Base-by-base conservation (phyloP, 2,113 vertebrate genomes). In the Forbesichthys agassizii region DNA sequence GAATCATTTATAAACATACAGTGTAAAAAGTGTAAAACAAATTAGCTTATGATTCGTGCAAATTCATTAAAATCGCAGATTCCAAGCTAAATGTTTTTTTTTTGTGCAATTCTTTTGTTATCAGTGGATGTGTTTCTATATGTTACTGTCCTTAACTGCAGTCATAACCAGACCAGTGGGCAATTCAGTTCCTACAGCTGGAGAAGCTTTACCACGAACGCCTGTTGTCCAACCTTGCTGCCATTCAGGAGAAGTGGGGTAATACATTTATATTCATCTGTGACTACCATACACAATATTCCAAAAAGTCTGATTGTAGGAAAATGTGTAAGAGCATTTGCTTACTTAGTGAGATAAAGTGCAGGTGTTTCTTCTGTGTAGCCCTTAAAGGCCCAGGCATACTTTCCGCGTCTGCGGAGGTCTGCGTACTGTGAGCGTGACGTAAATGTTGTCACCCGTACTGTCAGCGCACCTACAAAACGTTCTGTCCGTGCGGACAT, bases 181-280 rank as follows among this genome's bases (percentile, higher is more conserved):
- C 96, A 13, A 92, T 98, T 80, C 94, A 95, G 74, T 97, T 99
- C 84, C 93, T 99, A 64, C 94, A 95, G 77, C 92, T 99, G 59
- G 98, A 99, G 90, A 93, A 92, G 58, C 74, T 97, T 3, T 99
- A 99, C 84, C 96, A 98, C 16, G 92, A 99, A 64, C 94, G 95
- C 27, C 84, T 99, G 61, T 94, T 99, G 48, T 92, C 93, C 79
- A 99, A 99, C 90, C 93, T 99, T 49, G 90, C 93, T 53, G 81
- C 92, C 67, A 92, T 99, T 87, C 95, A 98, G 83, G 93, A 97
- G 6, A 92, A 94, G 66, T 99, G 96, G 96, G 96, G 98, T 99
- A 88, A 90, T 93, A 90, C 71, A 48, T 57, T 5, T 8, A 4
- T 16, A 55, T n/a, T 6, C 27, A 33, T 9, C 33, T 56, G 10